phyloP scores from a whole-genome alignment of 2,888 invertebrate species.

The Andrena haemorrhoa region DNA sequence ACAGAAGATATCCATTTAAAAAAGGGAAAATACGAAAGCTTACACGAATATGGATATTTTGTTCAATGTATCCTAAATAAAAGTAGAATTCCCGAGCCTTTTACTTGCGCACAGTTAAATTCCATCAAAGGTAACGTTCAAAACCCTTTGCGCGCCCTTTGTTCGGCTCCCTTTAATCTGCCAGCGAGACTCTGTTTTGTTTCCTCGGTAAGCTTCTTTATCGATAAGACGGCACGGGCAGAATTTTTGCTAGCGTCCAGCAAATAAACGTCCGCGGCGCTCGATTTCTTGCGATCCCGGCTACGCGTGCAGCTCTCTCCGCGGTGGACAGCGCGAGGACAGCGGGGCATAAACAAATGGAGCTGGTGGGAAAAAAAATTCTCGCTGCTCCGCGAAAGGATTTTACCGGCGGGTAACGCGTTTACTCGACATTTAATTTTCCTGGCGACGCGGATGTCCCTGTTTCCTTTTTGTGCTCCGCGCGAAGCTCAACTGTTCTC shows the following conservation, averaged over 20 bases:
- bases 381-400: constrained; percentile 22
- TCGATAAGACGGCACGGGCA: constrained; percentile 15
- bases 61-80: too few species aligned
- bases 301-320: background rate
- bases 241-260: constrained; percentile 4
- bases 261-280: constrained; percentile 3
- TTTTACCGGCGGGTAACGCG: constrained; percentile 37
- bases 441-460: constrained; percentile 30
- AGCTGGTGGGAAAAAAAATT: constrained; percentile 24
- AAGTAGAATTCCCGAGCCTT: background rate
- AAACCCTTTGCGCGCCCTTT: background rate
- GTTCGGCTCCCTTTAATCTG: background rate
- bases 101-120: background rate
- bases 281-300: constrained; percentile 31
- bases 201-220: background rate
- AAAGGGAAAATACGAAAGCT: too few species aligned
- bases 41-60: too few species aligned
- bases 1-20: too few species aligned
- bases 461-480: background rate
- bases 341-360: constrained; percentile 46
- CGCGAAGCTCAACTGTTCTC: constrained; percentile 23
- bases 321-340: background rate
- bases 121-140: background rate
- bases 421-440: constrained; percentile 58
- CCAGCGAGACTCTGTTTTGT: background rate